Conservation (phyloP, 2,113 vertebrate species). For the Myrmecophaga tridactyla region DNA sequence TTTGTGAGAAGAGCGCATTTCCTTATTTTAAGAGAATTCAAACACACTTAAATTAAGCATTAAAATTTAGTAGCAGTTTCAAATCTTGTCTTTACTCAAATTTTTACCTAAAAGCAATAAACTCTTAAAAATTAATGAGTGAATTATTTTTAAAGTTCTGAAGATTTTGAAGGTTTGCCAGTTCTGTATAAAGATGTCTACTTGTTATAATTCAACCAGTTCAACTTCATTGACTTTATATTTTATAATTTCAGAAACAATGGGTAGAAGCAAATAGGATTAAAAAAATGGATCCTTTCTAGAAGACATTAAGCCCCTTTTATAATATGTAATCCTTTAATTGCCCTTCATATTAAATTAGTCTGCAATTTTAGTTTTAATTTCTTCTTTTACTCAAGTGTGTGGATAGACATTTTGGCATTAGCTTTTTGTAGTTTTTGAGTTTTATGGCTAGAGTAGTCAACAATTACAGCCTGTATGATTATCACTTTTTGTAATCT, state of each 20-base stretch:
- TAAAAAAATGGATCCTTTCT: not conserved
- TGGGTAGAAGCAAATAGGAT: too few species aligned
- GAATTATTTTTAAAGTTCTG: not conserved
- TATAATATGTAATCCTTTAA: not conserved
- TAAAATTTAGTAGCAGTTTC: not conserved
- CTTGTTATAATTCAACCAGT: too few species aligned
- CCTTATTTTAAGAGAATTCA: not conserved
- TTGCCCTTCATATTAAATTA: not conserved
- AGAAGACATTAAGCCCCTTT: too few species aligned
- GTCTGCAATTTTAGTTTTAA: not conserved
- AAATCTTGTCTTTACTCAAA: constrained; percentile 18
- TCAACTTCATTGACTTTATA: not conserved
- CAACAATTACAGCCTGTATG: not conserved
- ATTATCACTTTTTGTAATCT: not conserved
- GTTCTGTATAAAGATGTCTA: not conserved
- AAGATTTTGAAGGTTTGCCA: not conserved
- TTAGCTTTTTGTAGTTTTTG: not conserved
- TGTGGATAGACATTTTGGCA: not conserved
- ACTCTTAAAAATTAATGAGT: not conserved
- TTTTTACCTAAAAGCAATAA: not conserved
- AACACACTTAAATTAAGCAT: not conserved
- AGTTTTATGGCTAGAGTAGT: not conserved
- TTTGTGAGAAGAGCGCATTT: not conserved
- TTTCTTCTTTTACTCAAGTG: not conserved
- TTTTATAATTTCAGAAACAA: not conserved